These are phyloP conservation scores for Venturia canescens DNA, from an alignment of 1,140 invertebrate species.

Conservation along the genomic window DNA sequence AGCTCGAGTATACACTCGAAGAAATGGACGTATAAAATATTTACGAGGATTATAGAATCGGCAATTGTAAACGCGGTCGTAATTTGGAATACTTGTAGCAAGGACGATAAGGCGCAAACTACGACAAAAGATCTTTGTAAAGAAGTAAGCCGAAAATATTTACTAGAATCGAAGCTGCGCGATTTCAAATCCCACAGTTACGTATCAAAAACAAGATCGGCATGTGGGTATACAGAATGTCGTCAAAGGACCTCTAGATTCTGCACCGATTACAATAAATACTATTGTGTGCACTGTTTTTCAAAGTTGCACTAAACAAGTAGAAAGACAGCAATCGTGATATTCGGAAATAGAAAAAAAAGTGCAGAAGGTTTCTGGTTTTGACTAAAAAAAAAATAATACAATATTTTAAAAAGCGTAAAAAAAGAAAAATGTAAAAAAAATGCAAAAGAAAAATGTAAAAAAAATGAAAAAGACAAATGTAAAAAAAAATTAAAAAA, in stretches of 20 bases:
- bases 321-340: not conserved
- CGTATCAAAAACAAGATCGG: conserved; percentile 7
- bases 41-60: conserved; percentile 11
- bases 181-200: conserved; percentile 22
- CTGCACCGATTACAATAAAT: conserved; percentile 24
- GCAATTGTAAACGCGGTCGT: conserved; percentile 13
- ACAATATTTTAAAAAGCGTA: not conserved
- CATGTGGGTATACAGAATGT: conserved; percentile 28
- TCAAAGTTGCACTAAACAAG: conserved; percentile 30
- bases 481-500: conserved; percentile 18
- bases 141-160: conserved; percentile 27
- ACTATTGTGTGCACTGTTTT: conserved; percentile 26
- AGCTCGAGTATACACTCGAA: conserved; percentile 31
- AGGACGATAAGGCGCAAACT: conserved; percentile 20
- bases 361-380: too few relatives aligned
- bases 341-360: not conserved
- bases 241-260: conserved; percentile 25
- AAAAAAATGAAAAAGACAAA: conserved; percentile 5
- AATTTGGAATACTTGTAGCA: conserved; percentile 2
- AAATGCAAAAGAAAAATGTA: not conserved
- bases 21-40: conserved; percentile 18
- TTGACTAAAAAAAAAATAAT: too few relatives aligned
- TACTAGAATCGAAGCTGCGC: conserved; percentile 16
- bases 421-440: conserved; percentile 14
- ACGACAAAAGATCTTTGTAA: conserved; percentile 27